phyloP scores from a whole-genome alignment of 2,888 invertebrate genomes.

The Gari tellinella region DNA sequence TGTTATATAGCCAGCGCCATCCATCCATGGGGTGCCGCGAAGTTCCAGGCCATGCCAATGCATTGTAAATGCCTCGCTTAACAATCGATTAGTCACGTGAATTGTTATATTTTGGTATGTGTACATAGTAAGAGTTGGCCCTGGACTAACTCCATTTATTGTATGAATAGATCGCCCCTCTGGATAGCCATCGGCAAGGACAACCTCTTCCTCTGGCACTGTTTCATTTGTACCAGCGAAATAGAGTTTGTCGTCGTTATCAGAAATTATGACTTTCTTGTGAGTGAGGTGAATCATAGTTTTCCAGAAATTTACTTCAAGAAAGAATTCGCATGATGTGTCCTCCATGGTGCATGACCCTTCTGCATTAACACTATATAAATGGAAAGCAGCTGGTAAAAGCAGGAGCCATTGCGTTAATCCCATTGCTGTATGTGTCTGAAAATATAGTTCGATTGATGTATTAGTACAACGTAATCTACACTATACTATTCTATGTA shows the following conservation, averaged over 20 bases:
- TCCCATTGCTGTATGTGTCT: too few relatives aligned
- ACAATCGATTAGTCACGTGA: conserved; percentile 64
- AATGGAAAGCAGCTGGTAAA: too few relatives aligned
- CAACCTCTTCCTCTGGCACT: conserved; percentile 49
- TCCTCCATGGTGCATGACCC: conserved; percentile 18
- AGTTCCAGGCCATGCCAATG: conserved; percentile 76
- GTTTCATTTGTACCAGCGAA: conserved; percentile 9
- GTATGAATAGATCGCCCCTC: conserved; percentile 46
- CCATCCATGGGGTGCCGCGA: conserved; percentile 71
- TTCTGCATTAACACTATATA: too few relatives aligned
- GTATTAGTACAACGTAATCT: too few relatives aligned
- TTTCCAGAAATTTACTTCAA: conserved; percentile 17
- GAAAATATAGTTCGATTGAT: too few relatives aligned
- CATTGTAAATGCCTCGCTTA: conserved; percentile 55
- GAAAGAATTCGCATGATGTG: conserved; percentile 24
- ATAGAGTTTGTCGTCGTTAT: conserved; percentile 35
- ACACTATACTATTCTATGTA: too few relatives aligned
- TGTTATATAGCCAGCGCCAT: conserved; percentile 72
- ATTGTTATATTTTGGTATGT: conserved; percentile 62
- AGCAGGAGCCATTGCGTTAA: too few relatives aligned
- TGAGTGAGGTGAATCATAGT: conserved; percentile 36
- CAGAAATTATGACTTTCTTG: conserved; percentile 18
- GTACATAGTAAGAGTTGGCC: conserved; percentile 68
- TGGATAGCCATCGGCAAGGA: conserved; percentile 61
- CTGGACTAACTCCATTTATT: conserved; percentile 67